Conservation (phyloP, 2,797 vertebrate genomes). For the Pangasius djambal region DNA sequence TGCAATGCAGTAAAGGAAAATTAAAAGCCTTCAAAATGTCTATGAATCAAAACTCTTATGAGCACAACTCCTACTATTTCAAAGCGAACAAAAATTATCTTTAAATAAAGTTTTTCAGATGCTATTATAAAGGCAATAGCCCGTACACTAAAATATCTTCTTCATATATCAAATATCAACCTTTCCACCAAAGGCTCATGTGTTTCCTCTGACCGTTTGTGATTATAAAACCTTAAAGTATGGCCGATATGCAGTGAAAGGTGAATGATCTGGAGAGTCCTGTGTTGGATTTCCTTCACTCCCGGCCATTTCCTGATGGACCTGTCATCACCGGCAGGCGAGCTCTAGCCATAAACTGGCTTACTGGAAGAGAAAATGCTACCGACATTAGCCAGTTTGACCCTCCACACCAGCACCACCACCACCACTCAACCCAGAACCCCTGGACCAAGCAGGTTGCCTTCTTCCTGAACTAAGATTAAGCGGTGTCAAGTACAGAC, state of each 20-base stretch:
- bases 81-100: not conserved
- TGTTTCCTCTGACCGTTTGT: not conserved
- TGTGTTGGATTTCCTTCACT: not conserved
- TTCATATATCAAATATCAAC: not conserved
- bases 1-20: too few species aligned
- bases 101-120: not conserved
- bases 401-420: not conserved
- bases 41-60: not conserved
- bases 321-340: conserved; percentile 32
- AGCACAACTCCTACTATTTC: not conserved
- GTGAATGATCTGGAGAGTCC: not conserved
- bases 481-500: conserved; percentile 13
- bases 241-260: not conserved
- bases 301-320: not conserved
- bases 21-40: conserved; percentile 3
- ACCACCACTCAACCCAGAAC: conserved; percentile 39
- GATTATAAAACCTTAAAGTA: conserved; percentile 6
- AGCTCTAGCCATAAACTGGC: conserved; percentile 34
- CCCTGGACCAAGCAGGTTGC: conserved; percentile 64
- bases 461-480: conserved; percentile 71
- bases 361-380: conserved; percentile 63
- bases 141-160: not conserved
- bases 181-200: not conserved
- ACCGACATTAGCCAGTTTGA: conserved; percentile 62
- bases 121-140: not conserved